Percentiles rank a stretch among this genome's conserved stretches.
Evolutionary conservation across 2,888 invertebrate genomes (phyloP).

Genomic region (Phortica okadai): DNA sequence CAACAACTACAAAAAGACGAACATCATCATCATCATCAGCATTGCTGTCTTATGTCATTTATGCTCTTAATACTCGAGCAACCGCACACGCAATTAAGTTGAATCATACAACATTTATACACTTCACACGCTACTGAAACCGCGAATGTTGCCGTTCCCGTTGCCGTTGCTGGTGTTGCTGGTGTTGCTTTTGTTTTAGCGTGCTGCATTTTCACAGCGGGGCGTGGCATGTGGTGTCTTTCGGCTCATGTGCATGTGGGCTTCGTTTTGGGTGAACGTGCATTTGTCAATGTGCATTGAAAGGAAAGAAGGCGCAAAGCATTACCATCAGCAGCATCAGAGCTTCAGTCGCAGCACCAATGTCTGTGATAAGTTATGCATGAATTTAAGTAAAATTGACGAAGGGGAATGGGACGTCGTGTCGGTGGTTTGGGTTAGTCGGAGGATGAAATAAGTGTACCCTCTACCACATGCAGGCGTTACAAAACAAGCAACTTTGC

Average conservation of each 20-base stretch:
- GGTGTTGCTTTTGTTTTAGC: neutral
- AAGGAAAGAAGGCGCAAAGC: neutral
- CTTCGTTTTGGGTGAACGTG: neutral
- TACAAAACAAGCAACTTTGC: constrained; percentile 47
- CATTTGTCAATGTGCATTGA: no score
- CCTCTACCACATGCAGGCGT: constrained; percentile 36
- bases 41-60: constrained; percentile 30
- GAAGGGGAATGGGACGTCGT: constrained; percentile 20
- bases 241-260: neutral
- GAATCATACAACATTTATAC: constrained; percentile 33
- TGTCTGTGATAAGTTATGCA: constrained; percentile 30
- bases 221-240: neutral
- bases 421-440: neutral
- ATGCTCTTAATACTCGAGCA: constrained; percentile 30
- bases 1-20: neutral
- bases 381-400: constrained; percentile 25
- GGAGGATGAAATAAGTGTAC: constrained; percentile 17
- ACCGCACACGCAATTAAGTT: constrained; percentile 32
- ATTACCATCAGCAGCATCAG: neutral
- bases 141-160: neutral
- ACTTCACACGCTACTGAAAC: constrained; percentile 27
- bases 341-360: constrained; percentile 18
- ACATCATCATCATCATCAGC: neutral
- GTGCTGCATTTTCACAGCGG: neutral
- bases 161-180: neutral